Conservation (phyloP, 2,888 invertebrate genomes). For the Agrochola lota region DNA sequence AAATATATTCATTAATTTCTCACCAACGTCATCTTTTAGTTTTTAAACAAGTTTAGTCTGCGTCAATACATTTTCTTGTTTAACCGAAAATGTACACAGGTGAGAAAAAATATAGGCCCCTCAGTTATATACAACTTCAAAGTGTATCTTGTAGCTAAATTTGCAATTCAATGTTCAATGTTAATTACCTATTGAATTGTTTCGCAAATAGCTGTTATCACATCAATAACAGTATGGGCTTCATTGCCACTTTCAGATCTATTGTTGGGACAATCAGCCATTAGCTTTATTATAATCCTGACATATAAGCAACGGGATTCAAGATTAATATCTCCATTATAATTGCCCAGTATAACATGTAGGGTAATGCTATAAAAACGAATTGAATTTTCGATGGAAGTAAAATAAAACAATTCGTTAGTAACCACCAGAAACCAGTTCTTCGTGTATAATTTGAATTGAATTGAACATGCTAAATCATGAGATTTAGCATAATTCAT, state of each 20-base stretch:
- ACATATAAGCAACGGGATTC: constrained; percentile 47
- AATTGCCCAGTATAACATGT: constrained; percentile 14
- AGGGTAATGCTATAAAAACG: not conserved
- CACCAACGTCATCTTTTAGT: constrained; percentile 1
- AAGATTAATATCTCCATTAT: constrained; percentile 47
- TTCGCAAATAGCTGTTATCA: constrained; percentile 60
- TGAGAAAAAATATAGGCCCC: constrained; percentile 32
- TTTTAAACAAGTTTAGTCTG: constrained; percentile 1
- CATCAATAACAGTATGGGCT: constrained; percentile 48
- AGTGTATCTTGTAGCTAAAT: constrained; percentile 49
- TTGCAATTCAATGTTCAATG: constrained; percentile 69
- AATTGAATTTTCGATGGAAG: constrained; percentile 17
- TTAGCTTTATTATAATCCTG: constrained; percentile 48
- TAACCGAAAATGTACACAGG: constrained; percentile 26
- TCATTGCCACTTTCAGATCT: constrained; percentile 64
- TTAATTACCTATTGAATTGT: constrained; percentile 70
- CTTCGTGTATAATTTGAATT: constrained; percentile 9
- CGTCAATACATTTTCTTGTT: constrained; percentile 22
- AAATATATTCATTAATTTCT: constrained; percentile 6
- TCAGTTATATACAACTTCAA: constrained; percentile 41
- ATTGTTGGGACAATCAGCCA: constrained; percentile 54
- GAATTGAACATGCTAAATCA: constrained; percentile 12
- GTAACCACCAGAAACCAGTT: constrained; percentile 7
- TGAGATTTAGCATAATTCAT: constrained; percentile 10
- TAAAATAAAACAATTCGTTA: constrained; percentile 18